Percentiles rank a stretch among this genome's conserved stretches.
Evolutionary conservation across 35 echinoderm and acorn worm species (phyloP).

Genomic region (Hemicentrotus pulcherrimus): DNA sequence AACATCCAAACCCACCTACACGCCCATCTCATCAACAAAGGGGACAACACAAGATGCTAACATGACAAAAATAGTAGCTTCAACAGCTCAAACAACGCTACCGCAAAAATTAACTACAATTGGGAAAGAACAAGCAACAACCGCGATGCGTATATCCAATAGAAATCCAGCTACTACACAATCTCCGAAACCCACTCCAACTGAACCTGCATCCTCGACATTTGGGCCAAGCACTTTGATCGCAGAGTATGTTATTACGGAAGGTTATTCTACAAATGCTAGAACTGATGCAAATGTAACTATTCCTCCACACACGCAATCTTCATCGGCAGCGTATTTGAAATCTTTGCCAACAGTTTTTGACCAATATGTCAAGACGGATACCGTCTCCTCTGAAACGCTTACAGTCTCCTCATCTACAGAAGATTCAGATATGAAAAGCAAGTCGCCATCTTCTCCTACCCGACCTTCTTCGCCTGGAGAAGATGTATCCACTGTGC

Average conservation of each 20-base stretch:
- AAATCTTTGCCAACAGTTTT: not conserved
- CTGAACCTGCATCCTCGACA: not conserved
- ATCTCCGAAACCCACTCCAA: not conserved
- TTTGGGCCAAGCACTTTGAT: not conserved
- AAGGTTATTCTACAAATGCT: not conserved
- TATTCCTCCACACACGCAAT: not conserved
- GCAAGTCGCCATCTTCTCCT: not conserved
- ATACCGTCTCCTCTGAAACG: not conserved
- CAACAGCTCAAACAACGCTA: not conserved
- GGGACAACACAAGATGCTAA: not conserved
- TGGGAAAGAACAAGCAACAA: not conserved
- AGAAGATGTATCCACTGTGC: not conserved
- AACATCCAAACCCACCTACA: no score
- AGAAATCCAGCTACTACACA: not conserved
- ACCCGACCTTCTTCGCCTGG: not conserved
- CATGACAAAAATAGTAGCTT: not conserved
- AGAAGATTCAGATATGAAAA: not conserved
- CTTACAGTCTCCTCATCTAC: not conserved
- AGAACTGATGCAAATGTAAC: not conserved
- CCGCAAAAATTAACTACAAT: not conserved
- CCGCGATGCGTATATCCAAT: not conserved
- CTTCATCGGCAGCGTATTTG: not conserved
- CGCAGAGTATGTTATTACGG: not conserved
- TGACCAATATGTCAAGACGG: not conserved
- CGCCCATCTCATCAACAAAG: not conserved